Conservation (phyloP, 2,113 vertebrate species). For the Zapus hudsonius region DNA sequence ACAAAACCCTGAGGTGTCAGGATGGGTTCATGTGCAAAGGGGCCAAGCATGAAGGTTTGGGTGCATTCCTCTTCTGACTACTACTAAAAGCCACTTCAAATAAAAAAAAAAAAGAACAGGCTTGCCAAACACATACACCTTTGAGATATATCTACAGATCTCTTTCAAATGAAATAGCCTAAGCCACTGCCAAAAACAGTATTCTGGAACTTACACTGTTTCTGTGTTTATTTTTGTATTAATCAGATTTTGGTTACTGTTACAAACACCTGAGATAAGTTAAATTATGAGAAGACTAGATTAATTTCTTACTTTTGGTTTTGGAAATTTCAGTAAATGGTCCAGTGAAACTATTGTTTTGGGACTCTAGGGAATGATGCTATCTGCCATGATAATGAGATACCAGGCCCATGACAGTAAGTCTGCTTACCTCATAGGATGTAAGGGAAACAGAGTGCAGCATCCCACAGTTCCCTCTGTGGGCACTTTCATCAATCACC, state of each 20-base stretch:
- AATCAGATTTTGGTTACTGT: background rate
- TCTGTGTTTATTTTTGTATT: background rate
- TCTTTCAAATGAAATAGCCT: background rate
- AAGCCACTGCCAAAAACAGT: background rate
- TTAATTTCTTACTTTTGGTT: background rate
- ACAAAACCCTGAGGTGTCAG: background rate
- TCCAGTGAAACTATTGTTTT: background rate
- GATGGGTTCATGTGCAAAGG: background rate
- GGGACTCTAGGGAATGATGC: too few species aligned
- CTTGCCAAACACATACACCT: background rate
- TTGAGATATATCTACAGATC: background rate
- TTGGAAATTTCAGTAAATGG: too few species aligned
- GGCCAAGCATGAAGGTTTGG: background rate
- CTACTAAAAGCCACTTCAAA: background rate
- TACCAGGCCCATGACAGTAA: background rate
- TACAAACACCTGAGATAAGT: background rate
- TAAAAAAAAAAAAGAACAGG: background rate
- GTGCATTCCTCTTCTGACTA: background rate
- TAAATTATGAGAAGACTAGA: background rate
- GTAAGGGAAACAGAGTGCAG: background rate
- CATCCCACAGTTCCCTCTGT: background rate
- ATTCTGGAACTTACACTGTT: background rate
- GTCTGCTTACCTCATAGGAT: background rate
- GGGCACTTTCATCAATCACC: background rate
- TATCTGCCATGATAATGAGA: too few species aligned